Conservation (phyloP, 2,797 vertebrate genomes). For the Chloroceryle amazona region DNA sequence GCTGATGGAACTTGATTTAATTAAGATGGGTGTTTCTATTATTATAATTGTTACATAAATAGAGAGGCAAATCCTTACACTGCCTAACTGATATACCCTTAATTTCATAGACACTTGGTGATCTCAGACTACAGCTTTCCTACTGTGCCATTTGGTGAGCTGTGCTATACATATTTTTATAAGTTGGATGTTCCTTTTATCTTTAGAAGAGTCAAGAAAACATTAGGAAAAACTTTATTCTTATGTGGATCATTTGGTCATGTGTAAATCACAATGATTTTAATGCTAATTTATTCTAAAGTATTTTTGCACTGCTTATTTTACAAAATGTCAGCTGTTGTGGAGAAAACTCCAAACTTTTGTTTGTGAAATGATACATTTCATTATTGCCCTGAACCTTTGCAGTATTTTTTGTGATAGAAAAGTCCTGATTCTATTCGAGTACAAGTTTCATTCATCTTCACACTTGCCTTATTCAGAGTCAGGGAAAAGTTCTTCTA, state of each 20-base stretch:
- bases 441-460: not conserved
- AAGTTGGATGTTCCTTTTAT: not conserved
- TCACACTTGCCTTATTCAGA: not conserved
- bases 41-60: not conserved
- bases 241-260: not conserved
- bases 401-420: not conserved
- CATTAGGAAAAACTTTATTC: not conserved
- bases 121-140: not conserved
- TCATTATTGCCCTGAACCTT: not conserved
- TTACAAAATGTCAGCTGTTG: not conserved
- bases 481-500: not conserved
- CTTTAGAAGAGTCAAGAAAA: not conserved
- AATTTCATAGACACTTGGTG: not conserved
- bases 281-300: not conserved
- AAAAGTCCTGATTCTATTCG: not conserved
- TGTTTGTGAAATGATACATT: not conserved
- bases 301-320: not conserved
- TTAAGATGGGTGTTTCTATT: not conserved
- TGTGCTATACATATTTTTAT: not conserved
- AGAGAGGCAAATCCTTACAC: not conserved
- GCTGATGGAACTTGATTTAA: not conserved
- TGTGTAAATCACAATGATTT: not conserved
- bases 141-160: not conserved
- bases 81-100: fast-evolving
- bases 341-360: not conserved